Evolutionary conservation across 2,113 vertebrate species (phyloP), one percentile per base, ranked within the genome.

Genomic region (Alexandromys fortis): DNA sequence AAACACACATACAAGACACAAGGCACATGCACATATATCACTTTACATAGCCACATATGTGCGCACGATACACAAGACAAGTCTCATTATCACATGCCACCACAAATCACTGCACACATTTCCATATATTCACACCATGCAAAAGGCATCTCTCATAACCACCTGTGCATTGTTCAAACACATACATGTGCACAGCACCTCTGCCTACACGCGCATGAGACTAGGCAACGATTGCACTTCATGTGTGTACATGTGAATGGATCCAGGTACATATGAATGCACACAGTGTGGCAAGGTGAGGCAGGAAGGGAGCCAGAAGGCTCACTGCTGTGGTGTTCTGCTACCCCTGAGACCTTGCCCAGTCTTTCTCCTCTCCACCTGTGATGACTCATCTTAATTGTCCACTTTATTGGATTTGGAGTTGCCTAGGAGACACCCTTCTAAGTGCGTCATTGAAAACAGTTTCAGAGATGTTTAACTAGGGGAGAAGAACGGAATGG

Each of bases 271-370:
- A 21, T 30, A 26, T 4, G 6, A 35, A 17, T 42, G 28, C 16
- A 55, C 7, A 68, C 10, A 38, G 22, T 63, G 55, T 45, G 28
- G 19, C 83, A 45, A 52, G 77, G 17, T 79, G 77, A 22, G 33
- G 2, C 47, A 47, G 26, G 11, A 68, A 30, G 83, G 16, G 0
- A 47, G 4, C 63, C 17, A 6, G 6, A 2, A 87, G 26, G n/a
- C 42, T 55, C 10, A 0, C 3, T 0, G 1, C 4, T 5, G 1
- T 4, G 26, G 1, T 13, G 19, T n/a, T 21, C 1, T 0, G 5
- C 38, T 4, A 0, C 45, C 8, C 38, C 8, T 42, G 11, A n/a
- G 47, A 4, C 2, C 33, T 19, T 0, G 0, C 35, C 21, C 28
- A 12, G 38, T 7, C 73, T 30, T 2, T 28, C n/a, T 49, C 49